phyloP scores from a whole-genome alignment of 2,113 vertebrate species.

The Enhydra lutris region DNA sequence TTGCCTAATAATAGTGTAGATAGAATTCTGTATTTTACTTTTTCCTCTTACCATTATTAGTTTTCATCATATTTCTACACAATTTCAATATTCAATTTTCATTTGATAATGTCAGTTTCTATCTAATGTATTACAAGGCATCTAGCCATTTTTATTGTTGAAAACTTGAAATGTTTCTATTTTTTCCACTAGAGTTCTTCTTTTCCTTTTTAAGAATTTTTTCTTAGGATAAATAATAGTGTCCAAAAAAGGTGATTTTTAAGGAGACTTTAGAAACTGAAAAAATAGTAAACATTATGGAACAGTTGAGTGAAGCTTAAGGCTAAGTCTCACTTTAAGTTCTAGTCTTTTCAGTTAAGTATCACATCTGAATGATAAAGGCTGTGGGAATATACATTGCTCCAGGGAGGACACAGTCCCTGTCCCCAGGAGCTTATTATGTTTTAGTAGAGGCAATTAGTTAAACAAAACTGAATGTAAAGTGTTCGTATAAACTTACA shows the following conservation, averaged over 20 bases:
- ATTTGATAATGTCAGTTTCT: not conserved
- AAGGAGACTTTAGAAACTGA: slow-evolving; percentile 3
- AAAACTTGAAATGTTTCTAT: not conserved
- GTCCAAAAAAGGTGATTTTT: not conserved
- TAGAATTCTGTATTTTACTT: slow-evolving; percentile 13
- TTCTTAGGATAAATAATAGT: slow-evolving; percentile 3
- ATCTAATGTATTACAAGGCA: not conserved
- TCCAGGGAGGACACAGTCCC: not conserved
- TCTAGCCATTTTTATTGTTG: slow-evolving; percentile 32
- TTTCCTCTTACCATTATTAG: slow-evolving; percentile 1
- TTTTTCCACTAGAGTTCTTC: not conserved
- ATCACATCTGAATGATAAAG: slow-evolving; percentile 15
- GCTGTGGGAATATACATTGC: not conserved
- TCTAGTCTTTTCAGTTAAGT: not conserved
- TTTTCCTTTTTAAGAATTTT: not conserved
- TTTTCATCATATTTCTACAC: not conserved
- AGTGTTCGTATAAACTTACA: not conserved
- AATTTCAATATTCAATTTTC: not conserved
- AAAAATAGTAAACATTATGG: not conserved
- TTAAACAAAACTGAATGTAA: slow-evolving; percentile 24
- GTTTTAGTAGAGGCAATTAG: slow-evolving; percentile 27
- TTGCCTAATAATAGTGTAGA: not conserved
- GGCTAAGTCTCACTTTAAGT: not conserved
- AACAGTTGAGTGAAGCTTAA: not conserved
- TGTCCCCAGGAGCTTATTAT: not conserved